A percentile compares a stretch with the other conserved stretches of the same genome.
Evolutionary conservation across 2,888 invertebrate species (phyloP).

Genomic region (Belgica antarctica): DNA sequence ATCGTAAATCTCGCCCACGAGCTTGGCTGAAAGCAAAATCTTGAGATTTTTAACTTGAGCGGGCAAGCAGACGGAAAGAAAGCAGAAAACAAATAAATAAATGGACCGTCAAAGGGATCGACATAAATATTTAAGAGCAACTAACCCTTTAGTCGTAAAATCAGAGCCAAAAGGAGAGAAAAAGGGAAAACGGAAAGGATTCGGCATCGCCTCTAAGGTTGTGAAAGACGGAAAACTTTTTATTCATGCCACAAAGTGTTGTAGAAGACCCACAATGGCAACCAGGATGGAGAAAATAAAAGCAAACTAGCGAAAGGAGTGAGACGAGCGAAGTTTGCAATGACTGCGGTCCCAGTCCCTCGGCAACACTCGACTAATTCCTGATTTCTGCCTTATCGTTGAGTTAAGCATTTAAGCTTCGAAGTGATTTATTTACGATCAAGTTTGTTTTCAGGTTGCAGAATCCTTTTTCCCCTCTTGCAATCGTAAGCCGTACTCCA

Average conservation of each 20-base stretch:
- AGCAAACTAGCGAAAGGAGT: neutral
- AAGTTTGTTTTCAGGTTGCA: conserved; percentile 22
- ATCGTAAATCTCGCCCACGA: neutral
- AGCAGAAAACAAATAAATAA: conserved; percentile 42
- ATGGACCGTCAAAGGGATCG: conserved; percentile 42
- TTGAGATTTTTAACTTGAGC: conserved; percentile 4
- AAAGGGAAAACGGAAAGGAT: conserved; percentile 5
- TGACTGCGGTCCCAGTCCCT: neutral
- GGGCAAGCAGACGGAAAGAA: neutral
- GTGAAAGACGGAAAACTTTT: conserved; percentile 10
- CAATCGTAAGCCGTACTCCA: neutral
- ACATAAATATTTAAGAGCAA: conserved; percentile 42
- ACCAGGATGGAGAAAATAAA: no score
- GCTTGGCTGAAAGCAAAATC: neutral
- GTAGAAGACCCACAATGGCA: neutral
- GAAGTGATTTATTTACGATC: conserved; percentile 17
- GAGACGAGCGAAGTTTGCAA: neutral
- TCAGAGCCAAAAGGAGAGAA: neutral
- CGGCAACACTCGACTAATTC: conserved; percentile 27
- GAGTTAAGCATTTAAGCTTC: conserved; percentile 13
- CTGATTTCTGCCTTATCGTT: conserved; percentile 39
- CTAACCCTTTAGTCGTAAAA: conserved; percentile 29
- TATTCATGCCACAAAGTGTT: neutral
- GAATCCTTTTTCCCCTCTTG: neutral
- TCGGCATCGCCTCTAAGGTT: neutral